Evolutionary conservation across 2,888 invertebrate species (phyloP), one percentile per base, ranked within the genome.

Genomic region (Molorchus minor): DNA sequence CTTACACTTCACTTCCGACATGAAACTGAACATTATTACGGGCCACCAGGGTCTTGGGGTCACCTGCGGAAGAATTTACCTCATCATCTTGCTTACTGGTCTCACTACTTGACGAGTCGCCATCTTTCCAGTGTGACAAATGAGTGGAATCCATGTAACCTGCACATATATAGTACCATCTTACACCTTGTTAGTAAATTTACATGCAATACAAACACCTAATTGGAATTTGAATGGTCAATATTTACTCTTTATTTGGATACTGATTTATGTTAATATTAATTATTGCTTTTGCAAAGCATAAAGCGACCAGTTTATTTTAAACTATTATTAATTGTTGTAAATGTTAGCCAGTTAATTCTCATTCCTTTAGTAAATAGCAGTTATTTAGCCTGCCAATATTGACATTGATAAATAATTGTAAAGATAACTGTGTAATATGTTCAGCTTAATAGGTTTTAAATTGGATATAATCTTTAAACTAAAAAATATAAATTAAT

Each of bases 91-190:
- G 83, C 71, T 83, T 84, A 47, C 85, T 85, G 8, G 82, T 81
- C 65, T 85, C 85, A 67, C 85, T 85, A 64, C 84, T 83, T 16
- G 85, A 85, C 0, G 85, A 85, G 70, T 85, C 85, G 3, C 83
- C 83, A 62, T 85, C 84, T 71, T 82, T 83, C 64, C 70, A 66
- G n/a, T 63, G 64, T 12, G 60, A 49, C 25, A 56, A 52, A 41
- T 65, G 69, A 54, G 58, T 56, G 10, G 70, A 49, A 38, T 77
- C 77, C 57, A 71, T 54, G 56, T 75, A 73, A 51, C 77, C 76
- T 75, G 71, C 70, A 73, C 64, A 74, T 58, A 74, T 52, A 66
- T 60, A 71, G 61, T 65, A 57, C 70, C 67, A 69, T 74, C 75
- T 75, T 73, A 75, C 71, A 75, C 72, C 72, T 47, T 65, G 70